Conservation (phyloP, 2,113 vertebrate species). For the Seriola rivoliana region DNA sequence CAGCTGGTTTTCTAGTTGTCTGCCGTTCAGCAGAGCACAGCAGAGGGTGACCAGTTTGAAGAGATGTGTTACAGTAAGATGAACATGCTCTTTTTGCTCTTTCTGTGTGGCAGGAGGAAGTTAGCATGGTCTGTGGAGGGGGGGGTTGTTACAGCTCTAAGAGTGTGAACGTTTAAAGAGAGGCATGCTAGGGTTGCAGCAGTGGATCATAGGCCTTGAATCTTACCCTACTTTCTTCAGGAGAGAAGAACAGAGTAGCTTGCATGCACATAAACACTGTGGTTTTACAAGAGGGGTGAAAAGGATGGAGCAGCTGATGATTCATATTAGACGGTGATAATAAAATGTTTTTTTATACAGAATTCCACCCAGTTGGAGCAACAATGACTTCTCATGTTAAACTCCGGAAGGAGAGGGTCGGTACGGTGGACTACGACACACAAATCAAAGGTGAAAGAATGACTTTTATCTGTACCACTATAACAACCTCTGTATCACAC, state of each 20-base stretch:
- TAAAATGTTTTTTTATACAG: conserved; percentile 54
- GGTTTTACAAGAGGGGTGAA: neutral
- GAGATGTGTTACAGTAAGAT: conserved; percentile 76
- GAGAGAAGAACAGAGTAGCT: neutral
- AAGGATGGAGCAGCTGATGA: neutral
- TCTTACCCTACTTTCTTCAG: conserved; percentile 8
- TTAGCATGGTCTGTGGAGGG: neutral
- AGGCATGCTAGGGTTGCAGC: conserved; percentile 6
- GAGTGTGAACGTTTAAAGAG: neutral
- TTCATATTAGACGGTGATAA: neutral
- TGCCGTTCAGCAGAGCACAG: conserved; percentile 35
- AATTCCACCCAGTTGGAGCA: conserved; percentile 68
- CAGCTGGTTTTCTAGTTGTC: conserved; percentile 56
- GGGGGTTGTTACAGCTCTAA: neutral
- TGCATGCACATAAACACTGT: neutral
- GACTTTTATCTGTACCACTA: neutral
- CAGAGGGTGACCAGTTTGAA: conserved; percentile 36
- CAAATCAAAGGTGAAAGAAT: conserved; percentile 83
- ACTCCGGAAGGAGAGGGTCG: conserved; percentile 74
- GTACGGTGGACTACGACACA: conserved; percentile 80
- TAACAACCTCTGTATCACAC: neutral
- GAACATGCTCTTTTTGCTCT: conserved; percentile 43
- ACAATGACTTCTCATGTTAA: conserved; percentile 83
- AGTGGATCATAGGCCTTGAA: neutral
- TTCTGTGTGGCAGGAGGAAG: conserved; percentile 56